Evolutionary conservation across 2,113 vertebrate species (phyloP).

Genomic region (Xyrauchen texanus): DNA sequence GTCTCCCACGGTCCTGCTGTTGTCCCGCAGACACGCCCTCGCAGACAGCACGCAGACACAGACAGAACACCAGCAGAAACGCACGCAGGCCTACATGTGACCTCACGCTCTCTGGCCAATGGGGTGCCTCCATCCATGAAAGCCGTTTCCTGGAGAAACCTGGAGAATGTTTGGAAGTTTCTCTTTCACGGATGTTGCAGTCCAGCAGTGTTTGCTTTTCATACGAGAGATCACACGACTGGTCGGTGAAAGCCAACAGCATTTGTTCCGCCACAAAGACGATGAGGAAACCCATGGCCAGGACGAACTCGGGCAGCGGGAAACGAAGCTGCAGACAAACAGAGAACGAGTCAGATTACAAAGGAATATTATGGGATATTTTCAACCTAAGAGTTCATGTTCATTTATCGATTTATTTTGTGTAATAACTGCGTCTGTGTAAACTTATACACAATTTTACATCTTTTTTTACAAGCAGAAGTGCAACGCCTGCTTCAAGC

Average conservation of each 20-base stretch:
- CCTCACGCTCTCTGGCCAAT: constrained; percentile 59
- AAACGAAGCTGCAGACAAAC: constrained; percentile 81
- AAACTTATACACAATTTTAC: too few species aligned
- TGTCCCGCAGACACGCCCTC: constrained; percentile 82
- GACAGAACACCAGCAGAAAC: constrained; percentile 79
- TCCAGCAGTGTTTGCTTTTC: constrained; percentile 73
- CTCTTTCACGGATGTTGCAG: constrained; percentile 3
- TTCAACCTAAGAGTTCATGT: too few species aligned
- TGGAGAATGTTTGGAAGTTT: constrained; percentile 50
- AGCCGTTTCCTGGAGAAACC: constrained; percentile 40
- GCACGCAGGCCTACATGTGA: constrained; percentile 75
- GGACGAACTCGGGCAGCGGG: constrained; percentile 86
- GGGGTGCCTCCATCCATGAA: neutral
- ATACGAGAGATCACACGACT: constrained; percentile 47
- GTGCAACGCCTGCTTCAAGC: too few species aligned
- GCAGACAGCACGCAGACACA: constrained; percentile 81
- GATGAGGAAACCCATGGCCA: constrained; percentile 90
- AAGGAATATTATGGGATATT: too few species aligned
- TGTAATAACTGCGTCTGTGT: too few species aligned
- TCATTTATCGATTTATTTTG: too few species aligned
- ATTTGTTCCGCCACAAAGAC: constrained; percentile 88
- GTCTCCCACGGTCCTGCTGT: constrained; percentile 69
- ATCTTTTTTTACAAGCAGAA: too few species aligned
- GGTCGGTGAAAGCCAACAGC: constrained; percentile 79
- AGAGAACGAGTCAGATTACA: neutral